Conservation (phyloP, 2,888 invertebrate genomes). For the Heliconius cydno region DNA sequence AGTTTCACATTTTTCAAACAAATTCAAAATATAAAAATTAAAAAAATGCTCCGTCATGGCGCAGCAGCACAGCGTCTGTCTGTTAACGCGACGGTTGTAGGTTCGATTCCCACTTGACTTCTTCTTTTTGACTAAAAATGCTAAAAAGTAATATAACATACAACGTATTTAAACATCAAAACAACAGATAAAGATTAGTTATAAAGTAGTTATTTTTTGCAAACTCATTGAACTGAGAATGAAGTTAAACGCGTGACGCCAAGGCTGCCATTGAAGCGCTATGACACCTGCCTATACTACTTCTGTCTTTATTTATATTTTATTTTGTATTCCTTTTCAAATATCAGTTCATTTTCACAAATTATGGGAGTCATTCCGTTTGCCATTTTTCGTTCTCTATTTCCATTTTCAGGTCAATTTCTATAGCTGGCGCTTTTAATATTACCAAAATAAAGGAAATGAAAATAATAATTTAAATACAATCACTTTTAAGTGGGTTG, state of each 20-base stretch:
- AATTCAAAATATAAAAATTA: no score
- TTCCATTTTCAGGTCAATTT: background rate
- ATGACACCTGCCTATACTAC: background rate
- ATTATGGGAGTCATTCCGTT: background rate
- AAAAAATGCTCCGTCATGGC: no score
- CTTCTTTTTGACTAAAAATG: no score
- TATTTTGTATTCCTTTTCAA: background rate
- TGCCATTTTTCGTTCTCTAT: background rate
- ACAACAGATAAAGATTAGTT: background rate
- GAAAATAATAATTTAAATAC: background rate
- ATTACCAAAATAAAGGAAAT: background rate
- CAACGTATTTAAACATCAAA: background rate
- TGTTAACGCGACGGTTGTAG: no score
- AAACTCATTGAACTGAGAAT: conserved; percentile 14
- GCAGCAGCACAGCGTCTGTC: no score
- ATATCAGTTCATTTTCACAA: no score
- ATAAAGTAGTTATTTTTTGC: background rate
- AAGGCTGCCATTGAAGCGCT: conserved; percentile 15
- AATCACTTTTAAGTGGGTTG: no score
- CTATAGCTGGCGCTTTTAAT: background rate
- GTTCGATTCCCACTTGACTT: no score
- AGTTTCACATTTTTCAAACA: no score
- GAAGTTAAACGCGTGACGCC: conserved; percentile 8
- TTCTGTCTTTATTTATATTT: background rate
- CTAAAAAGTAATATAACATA: no score